Evolutionary conservation across 1,140 invertebrate species (phyloP), one percentile per base, ranked within the genome.

Genomic region (Drosophila repletoides): DNA sequence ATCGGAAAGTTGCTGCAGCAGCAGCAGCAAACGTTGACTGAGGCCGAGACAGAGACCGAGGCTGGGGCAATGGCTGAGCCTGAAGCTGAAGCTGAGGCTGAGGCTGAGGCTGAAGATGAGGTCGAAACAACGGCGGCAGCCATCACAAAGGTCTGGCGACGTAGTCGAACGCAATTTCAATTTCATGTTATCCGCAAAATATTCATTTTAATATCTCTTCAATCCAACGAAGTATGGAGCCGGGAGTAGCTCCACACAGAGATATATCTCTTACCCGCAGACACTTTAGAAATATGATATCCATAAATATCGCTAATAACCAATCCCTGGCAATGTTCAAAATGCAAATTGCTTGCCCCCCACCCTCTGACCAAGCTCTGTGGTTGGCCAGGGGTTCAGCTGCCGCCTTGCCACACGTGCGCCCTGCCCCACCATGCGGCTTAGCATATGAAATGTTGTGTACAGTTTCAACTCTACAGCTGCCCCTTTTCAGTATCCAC

Each of bases 181-280:
- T 76, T 88, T 76, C 86, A 86, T 88, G 86, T 88, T 88, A 88
- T 88, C 86, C 86, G 76, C 86, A 81, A 86, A 86, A 88, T 88
- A 88, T 84, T 88, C 71, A 80, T 84, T 88, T 88, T 88, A 84
- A 88, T 88, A 88, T 88, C 84, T 76, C 53, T 52, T 88, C 79
- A 88, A 88, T 84, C 84, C 75, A 31, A 53, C 10, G 17, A 55
- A 43, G 33, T 36, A 65, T 43, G 66, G 6, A 12, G 63, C 24
- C 19, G 19, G 29, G 14, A 15, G 19, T 5, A 4, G 14, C 4
- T 6, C 17, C 15, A 45, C 52, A 61, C 24, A 53, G 67, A 72
- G 34, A 21, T 2, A 28, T 31, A 60, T 33, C 2, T 29, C 6
- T 1, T 24, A 9, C 19, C 21, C 19, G n/a, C 9, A 14, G 5